phyloP scores from a whole-genome alignment of 2,797 vertebrate genomes.

The Carduelis carduelis region DNA sequence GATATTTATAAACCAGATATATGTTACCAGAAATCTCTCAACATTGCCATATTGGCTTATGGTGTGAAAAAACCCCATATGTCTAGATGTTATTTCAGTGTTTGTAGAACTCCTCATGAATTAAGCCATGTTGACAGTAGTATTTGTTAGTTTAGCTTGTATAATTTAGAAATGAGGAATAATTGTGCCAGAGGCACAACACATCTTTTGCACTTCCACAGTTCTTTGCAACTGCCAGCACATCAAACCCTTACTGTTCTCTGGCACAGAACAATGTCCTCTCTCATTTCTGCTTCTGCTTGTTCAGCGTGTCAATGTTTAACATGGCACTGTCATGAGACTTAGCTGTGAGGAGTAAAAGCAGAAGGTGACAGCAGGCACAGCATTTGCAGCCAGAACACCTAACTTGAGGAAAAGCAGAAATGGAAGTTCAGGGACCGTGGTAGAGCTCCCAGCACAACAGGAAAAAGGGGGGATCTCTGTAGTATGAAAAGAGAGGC shows the following conservation, averaged over 20 bases:
- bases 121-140: neutral
- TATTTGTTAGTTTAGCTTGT: neutral
- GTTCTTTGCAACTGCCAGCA: neutral
- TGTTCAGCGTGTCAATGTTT: neutral
- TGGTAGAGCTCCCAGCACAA: neutral
- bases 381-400: neutral
- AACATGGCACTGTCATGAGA: neutral
- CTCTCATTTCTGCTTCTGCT: neutral
- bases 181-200: neutral
- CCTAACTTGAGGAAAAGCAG: neutral
- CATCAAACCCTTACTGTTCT: neutral
- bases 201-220: neutral
- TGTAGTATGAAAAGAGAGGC: neutral
- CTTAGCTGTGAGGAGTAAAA: neutral
- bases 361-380: neutral
- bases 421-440: neutral
- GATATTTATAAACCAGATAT: neutral
- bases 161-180: neutral
- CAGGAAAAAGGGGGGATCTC: neutral
- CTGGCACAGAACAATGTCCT: fast-evolving
- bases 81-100: neutral
- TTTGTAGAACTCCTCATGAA: neutral
- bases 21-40: neutral
- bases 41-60: neutral
- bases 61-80: neutral